A percentile compares a stretch with the other conserved stretches of the same genome.
Conservation (phyloP, 2,113 vertebrate genomes). For the Cervus canadensis region DNA sequence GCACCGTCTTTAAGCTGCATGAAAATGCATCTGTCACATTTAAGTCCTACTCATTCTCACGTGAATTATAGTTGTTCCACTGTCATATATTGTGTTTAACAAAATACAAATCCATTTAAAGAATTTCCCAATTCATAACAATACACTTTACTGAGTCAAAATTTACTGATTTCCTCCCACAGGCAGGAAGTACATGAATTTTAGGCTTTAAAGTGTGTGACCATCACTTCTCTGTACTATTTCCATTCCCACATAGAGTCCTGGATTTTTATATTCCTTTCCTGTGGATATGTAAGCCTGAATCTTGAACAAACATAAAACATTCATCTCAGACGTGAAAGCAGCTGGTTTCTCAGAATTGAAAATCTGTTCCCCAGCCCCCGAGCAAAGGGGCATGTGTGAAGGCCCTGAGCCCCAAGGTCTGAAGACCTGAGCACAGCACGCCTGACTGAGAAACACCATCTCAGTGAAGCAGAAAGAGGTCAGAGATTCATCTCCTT, state of each 20-base stretch:
- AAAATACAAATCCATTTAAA: neutral
- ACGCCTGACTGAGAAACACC: neutral
- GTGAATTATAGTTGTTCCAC: neutral
- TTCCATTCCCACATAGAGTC: neutral
- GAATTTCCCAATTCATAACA: neutral
- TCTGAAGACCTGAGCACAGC: neutral
- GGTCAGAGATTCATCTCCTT: slow-evolving; percentile 41
- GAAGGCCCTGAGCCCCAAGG: neutral
- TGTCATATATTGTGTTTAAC: neutral
- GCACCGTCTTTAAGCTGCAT: neutral
- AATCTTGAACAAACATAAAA: neutral
- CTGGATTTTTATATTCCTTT: neutral
- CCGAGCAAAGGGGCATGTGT: neutral
- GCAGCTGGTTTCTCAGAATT: neutral
- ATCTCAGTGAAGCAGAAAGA: neutral
- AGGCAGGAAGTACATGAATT: neutral
- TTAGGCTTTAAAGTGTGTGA: neutral
- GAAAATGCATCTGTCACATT: neutral
- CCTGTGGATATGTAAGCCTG: neutral
- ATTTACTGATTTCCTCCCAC: neutral
- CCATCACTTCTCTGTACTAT: neutral
- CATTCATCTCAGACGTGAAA: neutral
- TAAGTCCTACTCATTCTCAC: neutral
- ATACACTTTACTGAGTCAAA: neutral
- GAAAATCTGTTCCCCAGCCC: neutral